Conservation (phyloP, 2,113 vertebrate genomes). For the Panthera uncia region DNA sequence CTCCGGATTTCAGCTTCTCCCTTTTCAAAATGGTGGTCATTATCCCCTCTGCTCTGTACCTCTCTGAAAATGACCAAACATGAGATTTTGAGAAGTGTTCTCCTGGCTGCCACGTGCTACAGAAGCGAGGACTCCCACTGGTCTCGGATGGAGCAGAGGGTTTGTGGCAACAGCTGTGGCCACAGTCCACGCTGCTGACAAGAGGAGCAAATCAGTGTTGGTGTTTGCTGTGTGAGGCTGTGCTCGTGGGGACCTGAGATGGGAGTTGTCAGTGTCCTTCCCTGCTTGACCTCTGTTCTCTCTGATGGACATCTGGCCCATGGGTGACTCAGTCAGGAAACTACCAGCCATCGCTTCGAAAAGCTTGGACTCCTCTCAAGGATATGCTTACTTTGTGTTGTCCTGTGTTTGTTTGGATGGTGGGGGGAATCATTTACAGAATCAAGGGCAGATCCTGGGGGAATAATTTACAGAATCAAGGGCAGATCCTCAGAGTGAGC, state of each 20-base stretch:
- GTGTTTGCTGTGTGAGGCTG: neutral
- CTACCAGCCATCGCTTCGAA: neutral
- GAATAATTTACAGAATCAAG: neutral
- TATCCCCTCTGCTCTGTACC: neutral
- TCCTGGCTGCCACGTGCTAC: fast-evolving
- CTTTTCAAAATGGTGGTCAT: neutral
- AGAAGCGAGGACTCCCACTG: fast-evolving
- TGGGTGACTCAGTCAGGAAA: neutral
- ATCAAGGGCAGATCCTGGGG: neutral
- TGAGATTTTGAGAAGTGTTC: neutral
- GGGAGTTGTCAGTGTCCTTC: neutral
- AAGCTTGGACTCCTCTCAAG: conserved; percentile 32
- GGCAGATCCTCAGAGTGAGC: neutral
- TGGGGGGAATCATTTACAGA: neutral
- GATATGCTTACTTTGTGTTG: neutral
- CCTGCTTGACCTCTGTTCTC: neutral
- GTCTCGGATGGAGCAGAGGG: neutral
- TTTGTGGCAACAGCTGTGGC: fast-evolving
- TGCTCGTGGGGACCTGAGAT: fast-evolving
- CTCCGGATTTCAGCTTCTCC: neutral
- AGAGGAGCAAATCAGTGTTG: fast-evolving
- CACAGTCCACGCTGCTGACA: fast-evolving
- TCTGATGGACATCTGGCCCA: neutral
- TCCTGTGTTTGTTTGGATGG: conserved; percentile 39
- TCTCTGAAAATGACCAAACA: neutral